Evolutionary conservation across 2,113 vertebrate species (phyloP).

Genomic region (Carlito syrichta): DNA sequence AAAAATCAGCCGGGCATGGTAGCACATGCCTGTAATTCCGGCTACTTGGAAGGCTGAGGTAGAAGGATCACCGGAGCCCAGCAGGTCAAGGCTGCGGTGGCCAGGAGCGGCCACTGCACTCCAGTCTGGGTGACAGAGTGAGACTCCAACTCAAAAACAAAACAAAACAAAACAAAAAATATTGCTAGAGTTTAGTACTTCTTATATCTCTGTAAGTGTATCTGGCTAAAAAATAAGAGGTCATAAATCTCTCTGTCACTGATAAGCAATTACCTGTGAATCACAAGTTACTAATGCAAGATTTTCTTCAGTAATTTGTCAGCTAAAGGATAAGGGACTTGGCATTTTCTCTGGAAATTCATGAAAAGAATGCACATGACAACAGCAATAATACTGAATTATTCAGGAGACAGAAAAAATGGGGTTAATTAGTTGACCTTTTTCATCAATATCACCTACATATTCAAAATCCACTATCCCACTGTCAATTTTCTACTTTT

Average conservation of each 20-base stretch:
- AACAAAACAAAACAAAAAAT: too few species aligned
- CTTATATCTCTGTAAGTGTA: background rate
- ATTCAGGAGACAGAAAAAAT: background rate
- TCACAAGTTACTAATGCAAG: background rate
- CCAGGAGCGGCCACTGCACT: too few species aligned
- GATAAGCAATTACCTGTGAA: background rate
- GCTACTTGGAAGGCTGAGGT: too few species aligned
- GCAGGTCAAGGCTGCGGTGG: too few species aligned
- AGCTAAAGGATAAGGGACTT: background rate
- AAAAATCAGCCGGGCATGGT: too few species aligned
- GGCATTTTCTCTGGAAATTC: background rate
- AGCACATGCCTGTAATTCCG: too few species aligned
- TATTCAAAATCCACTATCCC: background rate
- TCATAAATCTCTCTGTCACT: background rate
- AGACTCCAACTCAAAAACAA: too few species aligned
- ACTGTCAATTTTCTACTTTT: background rate
- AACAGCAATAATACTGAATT: background rate
- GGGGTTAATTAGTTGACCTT: background rate
- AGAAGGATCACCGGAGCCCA: too few species aligned
- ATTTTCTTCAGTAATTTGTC: slow-evolving; percentile 22
- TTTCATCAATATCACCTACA: background rate
- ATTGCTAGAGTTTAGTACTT: background rate
- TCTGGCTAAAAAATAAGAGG: background rate
- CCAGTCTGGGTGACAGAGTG: too few species aligned
- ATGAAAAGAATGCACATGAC: background rate